Evolutionary conservation across 2,888 invertebrate genomes (phyloP).

Genomic region (Hyalella azteca): DNA sequence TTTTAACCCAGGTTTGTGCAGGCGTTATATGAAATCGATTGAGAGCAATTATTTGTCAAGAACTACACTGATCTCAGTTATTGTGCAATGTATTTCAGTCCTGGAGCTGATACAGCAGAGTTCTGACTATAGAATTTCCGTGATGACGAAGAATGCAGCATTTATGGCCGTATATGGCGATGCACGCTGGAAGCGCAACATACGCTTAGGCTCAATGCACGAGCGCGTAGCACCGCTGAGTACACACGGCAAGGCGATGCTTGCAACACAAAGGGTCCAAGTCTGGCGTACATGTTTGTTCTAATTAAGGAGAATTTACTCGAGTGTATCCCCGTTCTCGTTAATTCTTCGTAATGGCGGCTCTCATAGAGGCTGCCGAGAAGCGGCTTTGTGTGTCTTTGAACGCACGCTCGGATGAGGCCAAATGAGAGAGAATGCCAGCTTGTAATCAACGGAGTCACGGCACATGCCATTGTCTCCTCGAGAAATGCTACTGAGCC

Average conservation of each 20-base stretch:
- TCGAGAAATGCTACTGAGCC: too few species aligned
- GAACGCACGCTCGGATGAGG: conserved; percentile 11
- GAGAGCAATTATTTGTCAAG: too few species aligned
- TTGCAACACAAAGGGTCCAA: conserved; percentile 1
- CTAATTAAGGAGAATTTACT: conserved; percentile 33
- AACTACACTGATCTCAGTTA: too few species aligned
- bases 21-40: too few species aligned
- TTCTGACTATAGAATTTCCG: too few species aligned
- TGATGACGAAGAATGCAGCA: too few species aligned
- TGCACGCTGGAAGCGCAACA: too few species aligned
- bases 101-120: too few species aligned
- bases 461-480: conserved; percentile 5
- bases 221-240: neutral
- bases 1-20: too few species aligned
- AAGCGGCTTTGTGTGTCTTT: conserved; percentile 18
- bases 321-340: conserved; percentile 30
- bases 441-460: conserved; percentile 22
- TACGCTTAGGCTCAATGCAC: too few species aligned
- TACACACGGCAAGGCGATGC: neutral
- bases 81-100: too few species aligned
- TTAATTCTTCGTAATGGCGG: conserved; percentile 29
- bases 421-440: conserved; percentile 30
- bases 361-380: conserved; percentile 31
- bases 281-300: conserved; percentile 19
- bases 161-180: too few species aligned